Conservation (phyloP, 2,888 invertebrate genomes). For the Athetis lepigone region DNA sequence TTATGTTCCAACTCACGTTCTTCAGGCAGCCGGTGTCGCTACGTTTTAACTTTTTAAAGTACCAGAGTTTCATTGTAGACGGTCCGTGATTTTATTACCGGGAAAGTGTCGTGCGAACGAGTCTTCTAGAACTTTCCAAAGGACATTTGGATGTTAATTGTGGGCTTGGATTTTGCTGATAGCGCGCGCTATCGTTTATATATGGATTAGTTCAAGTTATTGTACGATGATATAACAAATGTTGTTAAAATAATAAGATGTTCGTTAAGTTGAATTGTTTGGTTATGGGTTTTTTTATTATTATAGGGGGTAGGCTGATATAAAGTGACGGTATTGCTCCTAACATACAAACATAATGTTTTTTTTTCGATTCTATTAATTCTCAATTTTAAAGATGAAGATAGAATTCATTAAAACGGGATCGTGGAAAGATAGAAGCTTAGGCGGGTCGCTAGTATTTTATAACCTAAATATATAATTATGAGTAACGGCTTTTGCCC, state of each 20-base stretch:
- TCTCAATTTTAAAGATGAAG: no score
- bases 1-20: constrained; percentile 64
- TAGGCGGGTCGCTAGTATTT: no score
- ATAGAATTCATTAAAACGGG: no score
- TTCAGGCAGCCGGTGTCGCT: constrained; percentile 54
- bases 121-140: constrained; percentile 52
- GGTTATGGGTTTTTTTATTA: no score
- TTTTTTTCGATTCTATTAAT: no score
- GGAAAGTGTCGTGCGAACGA: constrained; percentile 57
- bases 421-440: no score
- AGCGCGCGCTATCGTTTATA: constrained; percentile 48
- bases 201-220: constrained; percentile 46
- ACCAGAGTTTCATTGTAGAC: constrained; percentile 61
- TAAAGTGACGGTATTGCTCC: no score
- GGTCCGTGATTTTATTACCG: constrained; percentile 64
- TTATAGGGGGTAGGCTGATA: not conserved
- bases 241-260: constrained; percentile 24
- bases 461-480: no score
- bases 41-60: constrained; percentile 61
- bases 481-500: no score
- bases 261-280: constrained; percentile 1
- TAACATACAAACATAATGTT: no score
- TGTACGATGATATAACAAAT: constrained; percentile 28
- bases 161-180: constrained; percentile 48
- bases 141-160: constrained; percentile 63